Evolutionary conservation across 2,888 invertebrate species (phyloP).

Genomic region (Zaprionus lineosus): DNA sequence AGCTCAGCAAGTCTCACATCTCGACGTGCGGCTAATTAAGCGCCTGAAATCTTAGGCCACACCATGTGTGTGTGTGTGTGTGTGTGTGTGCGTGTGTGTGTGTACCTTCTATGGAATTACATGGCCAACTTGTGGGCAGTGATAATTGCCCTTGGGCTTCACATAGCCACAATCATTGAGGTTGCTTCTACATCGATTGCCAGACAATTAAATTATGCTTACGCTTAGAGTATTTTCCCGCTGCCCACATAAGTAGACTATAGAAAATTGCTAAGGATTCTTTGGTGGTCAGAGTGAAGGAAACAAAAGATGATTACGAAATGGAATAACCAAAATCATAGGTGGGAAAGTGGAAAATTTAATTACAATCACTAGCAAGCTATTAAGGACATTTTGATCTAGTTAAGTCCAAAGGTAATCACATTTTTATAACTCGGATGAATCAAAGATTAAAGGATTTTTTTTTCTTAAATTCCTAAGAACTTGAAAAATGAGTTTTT

Average conservation of each 20-base stretch:
- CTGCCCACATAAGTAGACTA: conserved; percentile 48
- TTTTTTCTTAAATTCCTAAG: too few relatives aligned
- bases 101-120: conserved; percentile 18
- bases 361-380: too few relatives aligned
- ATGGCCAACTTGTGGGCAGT: conserved; percentile 34
- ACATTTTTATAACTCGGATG: too few relatives aligned
- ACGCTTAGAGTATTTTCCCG: conserved; percentile 23
- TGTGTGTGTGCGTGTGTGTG: too few relatives aligned
- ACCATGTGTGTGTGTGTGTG: too few relatives aligned
- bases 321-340: neutral
- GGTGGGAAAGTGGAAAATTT: neutral
- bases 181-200: conserved; percentile 42
- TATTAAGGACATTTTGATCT: too few relatives aligned
- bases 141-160: conserved; percentile 49
- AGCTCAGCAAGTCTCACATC: conserved; percentile 31
- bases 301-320: conserved; percentile 1
- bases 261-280: conserved; percentile 10
- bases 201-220: conserved; percentile 65
- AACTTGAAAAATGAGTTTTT: too few relatives aligned
- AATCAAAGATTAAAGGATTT: too few relatives aligned
- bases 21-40: conserved; percentile 60
- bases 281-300: too few relatives aligned
- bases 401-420: too few relatives aligned
- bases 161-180: conserved; percentile 3
- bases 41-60: conserved; percentile 45